Percentiles rank a stretch among this genome's conserved stretches.
phyloP scores from a whole-genome alignment of 2,113 vertebrate genomes.

The Anguilla japonica region DNA sequence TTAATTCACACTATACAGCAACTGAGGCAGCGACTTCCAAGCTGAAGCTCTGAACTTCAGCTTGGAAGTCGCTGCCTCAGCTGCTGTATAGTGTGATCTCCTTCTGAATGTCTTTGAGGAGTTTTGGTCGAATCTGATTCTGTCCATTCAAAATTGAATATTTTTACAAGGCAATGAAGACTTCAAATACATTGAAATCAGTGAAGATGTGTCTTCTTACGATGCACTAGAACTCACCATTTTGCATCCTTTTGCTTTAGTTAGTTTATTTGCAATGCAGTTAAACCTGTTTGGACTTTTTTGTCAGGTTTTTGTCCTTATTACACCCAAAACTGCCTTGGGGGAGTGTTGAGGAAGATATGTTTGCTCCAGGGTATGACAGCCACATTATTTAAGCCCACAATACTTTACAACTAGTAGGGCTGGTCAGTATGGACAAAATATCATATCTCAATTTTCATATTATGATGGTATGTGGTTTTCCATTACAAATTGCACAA shows the following conservation, averaged over 20 bases:
- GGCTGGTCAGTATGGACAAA: too few relatives aligned
- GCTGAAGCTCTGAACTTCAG: too few relatives aligned
- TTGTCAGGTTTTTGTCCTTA: neutral
- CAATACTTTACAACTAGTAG: too few relatives aligned
- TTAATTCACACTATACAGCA: neutral
- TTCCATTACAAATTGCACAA: too few relatives aligned
- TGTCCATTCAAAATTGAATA: neutral
- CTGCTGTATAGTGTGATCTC: neutral
- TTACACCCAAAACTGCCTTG: neutral
- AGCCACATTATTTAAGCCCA: neutral
- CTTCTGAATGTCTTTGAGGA: neutral
- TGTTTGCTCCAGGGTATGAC: neutral
- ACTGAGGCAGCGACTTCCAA: neutral
- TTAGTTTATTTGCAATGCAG: neutral
- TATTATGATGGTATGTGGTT: too few relatives aligned
- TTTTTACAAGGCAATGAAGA: neutral
- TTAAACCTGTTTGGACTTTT: neutral
- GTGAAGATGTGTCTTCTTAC: neutral
- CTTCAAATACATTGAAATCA: neutral
- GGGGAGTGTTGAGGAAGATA: neutral
- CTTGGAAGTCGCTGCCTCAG: neutral
- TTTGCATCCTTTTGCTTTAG: neutral
- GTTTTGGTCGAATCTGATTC: neutral
- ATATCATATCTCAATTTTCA: too few relatives aligned
- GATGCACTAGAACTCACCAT: neutral